These are phyloP conservation scores for Eurosta solidaginis DNA, from an alignment of 1,140 invertebrate species.

Conservation along the genomic window DNA sequence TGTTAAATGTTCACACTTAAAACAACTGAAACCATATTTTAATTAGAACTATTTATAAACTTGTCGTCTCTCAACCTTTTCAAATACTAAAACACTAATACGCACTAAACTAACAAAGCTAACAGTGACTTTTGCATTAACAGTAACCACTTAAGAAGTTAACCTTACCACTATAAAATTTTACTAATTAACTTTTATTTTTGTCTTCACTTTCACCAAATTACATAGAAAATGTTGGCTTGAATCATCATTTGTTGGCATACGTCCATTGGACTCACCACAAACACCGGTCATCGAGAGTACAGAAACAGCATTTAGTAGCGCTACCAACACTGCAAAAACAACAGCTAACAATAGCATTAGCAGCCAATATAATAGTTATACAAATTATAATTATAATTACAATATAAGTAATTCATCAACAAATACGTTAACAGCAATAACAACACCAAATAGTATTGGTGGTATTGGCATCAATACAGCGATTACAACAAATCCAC, in stretches of 20 bases:
- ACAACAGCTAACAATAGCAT: slow-evolving; percentile 37
- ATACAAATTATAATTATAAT: slow-evolving; percentile 30
- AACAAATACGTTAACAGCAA: slow-evolving; percentile 35
- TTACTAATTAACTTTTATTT: background rate
- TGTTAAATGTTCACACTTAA: too few relatives aligned
- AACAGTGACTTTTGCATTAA: too few relatives aligned
- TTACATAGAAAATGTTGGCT: slow-evolving; percentile 73
- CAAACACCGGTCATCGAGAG: slow-evolving; percentile 74
- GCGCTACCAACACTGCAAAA: slow-evolving; percentile 32
- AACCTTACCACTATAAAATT: background rate
- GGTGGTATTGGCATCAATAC: slow-evolving; percentile 18
- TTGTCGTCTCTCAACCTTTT: too few relatives aligned
- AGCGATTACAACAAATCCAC: slow-evolving; percentile 41
- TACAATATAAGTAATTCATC: slow-evolving; percentile 29
- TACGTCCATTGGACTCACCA: slow-evolving; percentile 80
- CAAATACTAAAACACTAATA: background rate
- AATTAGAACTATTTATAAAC: too few relatives aligned
- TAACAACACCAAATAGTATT: slow-evolving; percentile 31
- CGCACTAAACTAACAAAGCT: too few relatives aligned
- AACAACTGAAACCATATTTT: background rate
- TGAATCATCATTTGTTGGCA: slow-evolving; percentile 88
- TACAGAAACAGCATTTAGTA: slow-evolving; percentile 23
- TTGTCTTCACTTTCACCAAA: background rate
- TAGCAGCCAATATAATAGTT: slow-evolving; percentile 29
- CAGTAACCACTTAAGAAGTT: background rate